Conservation (phyloP, 2,797 vertebrate genomes). For the Bovichtus variegatus region DNA sequence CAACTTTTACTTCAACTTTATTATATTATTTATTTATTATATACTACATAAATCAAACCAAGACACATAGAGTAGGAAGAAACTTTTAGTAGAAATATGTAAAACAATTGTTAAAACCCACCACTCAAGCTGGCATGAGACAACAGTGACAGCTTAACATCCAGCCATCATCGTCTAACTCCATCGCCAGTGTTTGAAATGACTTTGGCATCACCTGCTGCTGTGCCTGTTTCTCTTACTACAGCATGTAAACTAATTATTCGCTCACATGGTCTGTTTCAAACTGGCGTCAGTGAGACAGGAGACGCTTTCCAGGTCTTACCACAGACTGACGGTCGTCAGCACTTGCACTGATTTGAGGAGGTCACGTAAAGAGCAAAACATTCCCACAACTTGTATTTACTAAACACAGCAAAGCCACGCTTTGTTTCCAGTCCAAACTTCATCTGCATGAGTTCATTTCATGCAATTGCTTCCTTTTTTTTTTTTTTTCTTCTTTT, state of each 20-base stretch:
- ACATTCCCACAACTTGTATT: slow-evolving; percentile 33
- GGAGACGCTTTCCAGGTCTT: not conserved
- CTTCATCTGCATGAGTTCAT: not conserved
- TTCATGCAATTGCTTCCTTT: slow-evolving; percentile 6
- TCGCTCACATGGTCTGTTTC: slow-evolving; percentile 13
- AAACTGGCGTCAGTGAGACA: not conserved
- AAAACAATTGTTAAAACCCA: not conserved
- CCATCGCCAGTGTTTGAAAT: not conserved
- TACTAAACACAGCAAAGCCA: slow-evolving; percentile 8
- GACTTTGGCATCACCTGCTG: not conserved
- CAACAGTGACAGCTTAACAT: not conserved
- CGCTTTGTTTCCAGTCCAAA: slow-evolving; percentile 32
- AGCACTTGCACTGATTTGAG: slow-evolving; percentile 15
- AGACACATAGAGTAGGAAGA: not conserved
- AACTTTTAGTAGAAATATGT: not conserved
- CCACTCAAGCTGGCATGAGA: not conserved
- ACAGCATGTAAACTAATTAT: slow-evolving; percentile 6
- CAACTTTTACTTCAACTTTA: not conserved
- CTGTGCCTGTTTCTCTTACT: not conserved
- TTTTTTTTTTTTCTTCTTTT: not conserved
- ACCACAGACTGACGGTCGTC: slow-evolving; percentile 17
- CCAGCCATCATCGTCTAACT: not conserved
- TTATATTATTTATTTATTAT: too few species aligned
- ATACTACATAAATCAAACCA: not conserved
- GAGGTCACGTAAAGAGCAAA: slow-evolving; percentile 31